Conservation (phyloP, 1,140 invertebrate genomes). For the Ptiloglossa arizonensis region DNA sequence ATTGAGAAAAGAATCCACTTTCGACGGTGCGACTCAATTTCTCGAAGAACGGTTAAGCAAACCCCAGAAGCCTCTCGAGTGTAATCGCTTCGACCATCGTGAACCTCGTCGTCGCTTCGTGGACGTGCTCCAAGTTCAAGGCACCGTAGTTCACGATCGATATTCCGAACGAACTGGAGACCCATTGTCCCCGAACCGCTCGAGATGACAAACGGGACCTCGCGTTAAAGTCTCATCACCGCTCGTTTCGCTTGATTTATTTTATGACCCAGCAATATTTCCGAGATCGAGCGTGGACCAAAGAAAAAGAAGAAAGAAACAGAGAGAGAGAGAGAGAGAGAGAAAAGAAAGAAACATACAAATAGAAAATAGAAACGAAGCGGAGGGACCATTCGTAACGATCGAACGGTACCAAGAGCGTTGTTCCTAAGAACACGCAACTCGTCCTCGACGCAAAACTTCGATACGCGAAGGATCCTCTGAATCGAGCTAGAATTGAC, state of each 20-base stretch:
- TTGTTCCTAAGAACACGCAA: conserved; percentile 12
- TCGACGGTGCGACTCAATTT: too few species aligned
- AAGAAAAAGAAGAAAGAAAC: not conserved
- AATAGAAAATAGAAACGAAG: not conserved
- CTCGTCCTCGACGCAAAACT: too few species aligned
- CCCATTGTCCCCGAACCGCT: conserved; percentile 3
- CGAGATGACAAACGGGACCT: conserved; percentile 21
- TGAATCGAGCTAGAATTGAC: too few species aligned
- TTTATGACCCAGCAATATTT: conserved; percentile 51
- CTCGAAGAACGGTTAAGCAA: too few species aligned
- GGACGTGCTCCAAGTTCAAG: conserved; percentile 1
- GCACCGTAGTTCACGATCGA: conserved; percentile 1
- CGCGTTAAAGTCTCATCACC: conserved; percentile 41
- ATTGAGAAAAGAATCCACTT: too few species aligned
- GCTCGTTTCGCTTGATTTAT: conserved; percentile 49
- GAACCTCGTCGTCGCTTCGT: too few species aligned
- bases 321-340: too few species aligned
- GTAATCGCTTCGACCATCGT: too few species aligned
- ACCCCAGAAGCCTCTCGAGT: too few species aligned
- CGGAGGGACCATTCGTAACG: conserved; percentile 18
- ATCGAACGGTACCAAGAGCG: conserved; percentile 50
- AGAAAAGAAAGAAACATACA: not conserved
- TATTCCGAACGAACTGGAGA: conserved; percentile 6
- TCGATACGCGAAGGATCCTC: too few species aligned
- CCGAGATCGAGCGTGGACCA: not conserved